phyloP scores from a whole-genome alignment of 2,888 invertebrate species.

The Carcina quercana region DNA sequence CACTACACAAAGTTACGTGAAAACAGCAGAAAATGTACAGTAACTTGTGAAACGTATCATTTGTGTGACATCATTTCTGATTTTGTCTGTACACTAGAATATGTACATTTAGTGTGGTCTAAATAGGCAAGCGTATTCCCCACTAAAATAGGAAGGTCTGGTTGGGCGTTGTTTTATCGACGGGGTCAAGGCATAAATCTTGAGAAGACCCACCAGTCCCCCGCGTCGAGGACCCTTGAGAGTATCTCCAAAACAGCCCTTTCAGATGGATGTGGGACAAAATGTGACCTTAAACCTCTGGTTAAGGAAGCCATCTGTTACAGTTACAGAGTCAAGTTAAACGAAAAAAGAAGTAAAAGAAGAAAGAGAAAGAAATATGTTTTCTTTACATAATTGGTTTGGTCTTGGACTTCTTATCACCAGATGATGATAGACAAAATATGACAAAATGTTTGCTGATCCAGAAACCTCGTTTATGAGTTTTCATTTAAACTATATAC shows the following conservation, averaged over 20 bases:
- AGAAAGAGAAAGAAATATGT: neutral
- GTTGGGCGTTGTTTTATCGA: constrained; percentile 54
- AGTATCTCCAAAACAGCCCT: constrained; percentile 44
- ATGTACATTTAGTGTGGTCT: neutral
- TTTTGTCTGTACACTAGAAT: neutral
- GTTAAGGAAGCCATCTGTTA: neutral
- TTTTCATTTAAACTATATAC: neutral
- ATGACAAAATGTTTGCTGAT: neutral
- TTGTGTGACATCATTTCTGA: neutral
- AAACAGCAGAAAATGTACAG: neutral
- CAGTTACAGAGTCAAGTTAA: neutral
- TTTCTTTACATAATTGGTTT: neutral
- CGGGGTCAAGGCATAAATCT: constrained; percentile 57
- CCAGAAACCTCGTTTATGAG: neutral
- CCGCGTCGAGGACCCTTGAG: constrained; percentile 35
- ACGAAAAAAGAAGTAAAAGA: neutral
- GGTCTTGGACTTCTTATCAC: neutral
- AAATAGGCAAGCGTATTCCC: constrained; percentile 6
- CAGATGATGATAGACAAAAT: neutral
- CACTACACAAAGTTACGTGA: neutral
- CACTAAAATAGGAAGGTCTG: constrained; percentile 23
- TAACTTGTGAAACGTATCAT: neutral
- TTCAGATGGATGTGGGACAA: constrained; percentile 38
- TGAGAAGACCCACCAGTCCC: constrained; percentile 33
- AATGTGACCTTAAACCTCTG: constrained; percentile 23